Evolutionary conservation across 1,140 invertebrate species (phyloP), one percentile per base, ranked within the genome.

Genomic region (Cherax destructor): DNA sequence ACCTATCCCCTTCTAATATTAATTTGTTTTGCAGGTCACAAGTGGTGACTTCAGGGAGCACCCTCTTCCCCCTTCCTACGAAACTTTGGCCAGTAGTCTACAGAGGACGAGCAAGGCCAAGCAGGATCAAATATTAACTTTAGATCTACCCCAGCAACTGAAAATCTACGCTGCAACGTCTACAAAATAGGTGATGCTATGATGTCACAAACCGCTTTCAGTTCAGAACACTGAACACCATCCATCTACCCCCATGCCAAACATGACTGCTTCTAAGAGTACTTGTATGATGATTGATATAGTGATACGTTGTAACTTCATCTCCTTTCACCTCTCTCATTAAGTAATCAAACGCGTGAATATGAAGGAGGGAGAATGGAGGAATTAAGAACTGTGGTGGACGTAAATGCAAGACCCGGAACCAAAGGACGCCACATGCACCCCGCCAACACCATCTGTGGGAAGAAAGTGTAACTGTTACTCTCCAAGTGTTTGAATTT

Each of bases 401-500:
- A 74, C 2, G 24, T n/a, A 74, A 74, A 5, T 30, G 5, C 30
- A 30, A n/a, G 69, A 74, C 69, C 69, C 69, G 69, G 69, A 74
- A 74, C 69, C 69, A 30, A 30, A n/a, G 69, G n/a, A 74, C 69
- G 69, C 69, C 69, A 74, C 69, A n/a, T 74, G 69, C 69, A 21
- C 11, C 69, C 30, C n/a, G 30, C 69, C 69, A 30, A 74, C 69
- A 11, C 69, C 69, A 74, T 74, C 69, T 74, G 69, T 30, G 69
- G 24, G 69, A 24, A 74, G 69, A 74, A 74, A 74, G 69, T 74
- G 69, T 74, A 74, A 74, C 69, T 74, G 24, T 30, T 74, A 30
- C 69, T 74, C 69, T 74, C 69, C n/a, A 18, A n/a, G 69, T 74
- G n/a, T 74, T 74, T 30, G 69, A 21, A 74, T 74, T 74, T 74